Conservation (phyloP, 2,797 vertebrate genomes). For the Sebastes itinus region DNA sequence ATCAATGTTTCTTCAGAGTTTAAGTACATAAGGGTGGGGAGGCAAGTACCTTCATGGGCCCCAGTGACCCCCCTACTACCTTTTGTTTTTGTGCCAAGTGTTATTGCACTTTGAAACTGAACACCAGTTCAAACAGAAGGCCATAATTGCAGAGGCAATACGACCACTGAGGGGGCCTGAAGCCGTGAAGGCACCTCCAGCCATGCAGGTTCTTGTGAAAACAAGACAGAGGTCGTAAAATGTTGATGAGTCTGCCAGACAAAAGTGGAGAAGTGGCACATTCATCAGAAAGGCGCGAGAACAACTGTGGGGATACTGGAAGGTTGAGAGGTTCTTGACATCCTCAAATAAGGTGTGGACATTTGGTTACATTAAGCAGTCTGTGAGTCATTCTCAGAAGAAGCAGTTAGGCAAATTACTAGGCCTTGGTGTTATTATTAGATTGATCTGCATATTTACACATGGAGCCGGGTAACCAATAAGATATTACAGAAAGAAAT, state of each 20-base stretch:
- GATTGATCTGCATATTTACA: slow-evolving; percentile 8
- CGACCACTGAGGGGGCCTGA: slow-evolving; percentile 30
- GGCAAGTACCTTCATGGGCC: slow-evolving; percentile 6
- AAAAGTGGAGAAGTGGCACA: slow-evolving; percentile 67
- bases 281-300: slow-evolving; percentile 70
- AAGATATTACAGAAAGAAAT: background rate
- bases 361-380: slow-evolving; percentile 23
- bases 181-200: slow-evolving; percentile 48
- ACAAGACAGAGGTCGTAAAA: slow-evolving; percentile 63
- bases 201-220: slow-evolving; percentile 65
- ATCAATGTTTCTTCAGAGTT: background rate
- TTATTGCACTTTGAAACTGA: slow-evolving; percentile 78
- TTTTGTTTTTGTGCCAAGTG: slow-evolving; percentile 75
- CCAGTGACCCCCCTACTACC: slow-evolving; percentile 39
- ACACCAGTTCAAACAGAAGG: slow-evolving; percentile 76
- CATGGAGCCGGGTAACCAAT: background rate
- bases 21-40: background rate
- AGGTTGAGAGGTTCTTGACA: slow-evolving; percentile 26
- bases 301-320: slow-evolving; percentile 42
- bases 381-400: slow-evolving; percentile 4
- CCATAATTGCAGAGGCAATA: slow-evolving; percentile 60
- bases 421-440: background rate
- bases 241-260: slow-evolving; percentile 58
- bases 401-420: slow-evolving; percentile 8
- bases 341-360: slow-evolving; percentile 17